Evolutionary conservation across 2,797 vertebrate species (phyloP), one percentile per base, ranked within the genome.

Genomic region (Anguilla pacifica): DNA sequence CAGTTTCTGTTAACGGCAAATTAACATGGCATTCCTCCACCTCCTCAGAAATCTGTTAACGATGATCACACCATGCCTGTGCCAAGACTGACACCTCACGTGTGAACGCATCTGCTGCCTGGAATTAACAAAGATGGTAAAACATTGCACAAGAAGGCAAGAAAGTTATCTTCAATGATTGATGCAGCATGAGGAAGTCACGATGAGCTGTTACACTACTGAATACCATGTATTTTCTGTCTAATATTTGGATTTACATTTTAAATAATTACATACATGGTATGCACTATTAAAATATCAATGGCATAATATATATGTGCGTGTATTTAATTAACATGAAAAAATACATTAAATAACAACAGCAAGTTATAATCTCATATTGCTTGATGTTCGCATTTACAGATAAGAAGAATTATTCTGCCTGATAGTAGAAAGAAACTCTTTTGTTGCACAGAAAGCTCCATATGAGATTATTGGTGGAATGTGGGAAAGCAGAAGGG

Each of bases 121-220:
- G 22, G 79, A 82, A 82, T 22, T 6, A 46, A 51, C 46, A 51
- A 82, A 82, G 79, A 51, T 51, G 9, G 79, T 82, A 22, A 61
- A 35, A 53, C 55, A 59, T 84, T 84, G 55, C 28, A 59, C n/a
- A 35, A 9, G 11, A 83, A 83, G 22, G 79, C 28, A 84, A 57
- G 9, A 55, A 59, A 57, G 51, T 53, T 3, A 51, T 82, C 9
- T 82, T 25, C 77, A 81, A 25, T 82, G 7, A 46, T 46, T 70
- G 9, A n/a, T 70, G 90, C 91, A 89, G 90, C 90, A 88, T 85
- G 90, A 88, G 87, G 90, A 92, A 94, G 94, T 91, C 93, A 91
- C 91, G 92, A 49, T 25, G 11, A 89, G 90, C 92, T 31, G 25
- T 94, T 93, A 61, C 64, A 70, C 46, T 86, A n/a, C 91, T 70